These are phyloP conservation scores for Monochamus saltuarius DNA, from an alignment of 1,140 invertebrate genomes.

Conservation along the genomic window DNA sequence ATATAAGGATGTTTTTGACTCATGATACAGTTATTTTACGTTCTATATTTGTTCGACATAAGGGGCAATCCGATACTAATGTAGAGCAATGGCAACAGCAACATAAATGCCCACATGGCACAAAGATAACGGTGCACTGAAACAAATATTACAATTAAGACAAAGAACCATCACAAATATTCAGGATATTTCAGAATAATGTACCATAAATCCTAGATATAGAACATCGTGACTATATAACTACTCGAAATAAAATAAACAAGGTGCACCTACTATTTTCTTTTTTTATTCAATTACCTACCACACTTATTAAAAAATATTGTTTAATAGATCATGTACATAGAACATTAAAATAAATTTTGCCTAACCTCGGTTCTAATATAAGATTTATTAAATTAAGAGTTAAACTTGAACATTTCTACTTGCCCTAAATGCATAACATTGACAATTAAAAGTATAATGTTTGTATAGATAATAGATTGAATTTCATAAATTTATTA, in stretches of 20 bases:
- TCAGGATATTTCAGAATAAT: too few species aligned
- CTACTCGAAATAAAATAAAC: too few species aligned
- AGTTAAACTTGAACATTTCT: too few species aligned
- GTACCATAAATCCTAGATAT: too few species aligned
- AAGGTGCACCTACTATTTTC: neutral
- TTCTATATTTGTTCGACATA: conserved; percentile 71
- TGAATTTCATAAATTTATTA: too few species aligned
- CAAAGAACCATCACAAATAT: conserved; percentile 1
- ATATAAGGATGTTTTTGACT: too few species aligned
- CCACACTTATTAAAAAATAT: neutral
- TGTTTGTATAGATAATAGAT: too few species aligned
- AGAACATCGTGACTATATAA: neutral
- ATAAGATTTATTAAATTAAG: too few species aligned
- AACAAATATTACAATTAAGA: conserved; percentile 49
- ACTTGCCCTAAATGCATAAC: too few species aligned
- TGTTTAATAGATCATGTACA: conserved; percentile 7
- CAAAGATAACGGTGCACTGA: conserved; percentile 74
- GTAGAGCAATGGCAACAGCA: conserved; percentile 69
- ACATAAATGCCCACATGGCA: conserved; percentile 84
- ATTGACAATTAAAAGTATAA: too few species aligned
- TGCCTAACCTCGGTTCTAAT: too few species aligned
- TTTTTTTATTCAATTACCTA: neutral
- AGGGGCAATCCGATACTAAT: conserved; percentile 67
- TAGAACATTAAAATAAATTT: too few species aligned
- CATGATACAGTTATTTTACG: conserved; percentile 58